A percentile compares a stretch with the other conserved stretches of the same genome.
phyloP scores from a whole-genome alignment of 2,888 invertebrate species.

The Cybosia mesomella region DNA sequence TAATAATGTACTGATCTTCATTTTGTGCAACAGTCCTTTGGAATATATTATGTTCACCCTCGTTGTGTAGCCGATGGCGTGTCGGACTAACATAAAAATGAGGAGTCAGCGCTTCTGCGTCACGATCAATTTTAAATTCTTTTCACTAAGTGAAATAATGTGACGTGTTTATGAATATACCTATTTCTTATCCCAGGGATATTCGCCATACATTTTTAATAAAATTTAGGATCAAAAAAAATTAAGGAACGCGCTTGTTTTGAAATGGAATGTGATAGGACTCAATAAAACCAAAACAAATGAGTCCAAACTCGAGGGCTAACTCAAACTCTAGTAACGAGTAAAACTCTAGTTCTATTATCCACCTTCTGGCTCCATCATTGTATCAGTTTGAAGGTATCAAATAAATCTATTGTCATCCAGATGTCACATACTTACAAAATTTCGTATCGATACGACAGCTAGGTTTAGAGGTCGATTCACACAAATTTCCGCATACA shows the following conservation, averaged over 20 bases:
- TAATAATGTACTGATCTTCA: neutral
- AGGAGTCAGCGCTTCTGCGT: slow-evolving; percentile 22
- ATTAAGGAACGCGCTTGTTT: neutral
- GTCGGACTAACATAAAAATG: slow-evolving; percentile 42
- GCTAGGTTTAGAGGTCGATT: no score
- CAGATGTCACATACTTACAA: no score
- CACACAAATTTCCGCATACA: no score
- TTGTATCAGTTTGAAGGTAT: no score
- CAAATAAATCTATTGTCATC: no score
- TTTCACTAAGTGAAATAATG: slow-evolving; percentile 25
- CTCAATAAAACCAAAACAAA: no score
- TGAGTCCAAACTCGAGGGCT: no score
- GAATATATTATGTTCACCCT: neutral
- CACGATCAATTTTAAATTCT: slow-evolving; percentile 39
- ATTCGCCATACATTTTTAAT: neutral
- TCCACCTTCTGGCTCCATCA: no score
- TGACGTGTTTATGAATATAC: neutral
- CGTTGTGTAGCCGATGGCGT: slow-evolving; percentile 29
- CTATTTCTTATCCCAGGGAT: neutral
- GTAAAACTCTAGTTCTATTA: no score
- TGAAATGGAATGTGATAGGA: neutral
- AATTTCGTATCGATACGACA: no score
- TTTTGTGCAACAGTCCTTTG: neutral
- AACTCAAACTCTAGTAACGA: no score
- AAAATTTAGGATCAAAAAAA: neutral